Evolutionary conservation across 2,888 invertebrate genomes (phyloP).

Genomic region (Phalera bucephala): DNA sequence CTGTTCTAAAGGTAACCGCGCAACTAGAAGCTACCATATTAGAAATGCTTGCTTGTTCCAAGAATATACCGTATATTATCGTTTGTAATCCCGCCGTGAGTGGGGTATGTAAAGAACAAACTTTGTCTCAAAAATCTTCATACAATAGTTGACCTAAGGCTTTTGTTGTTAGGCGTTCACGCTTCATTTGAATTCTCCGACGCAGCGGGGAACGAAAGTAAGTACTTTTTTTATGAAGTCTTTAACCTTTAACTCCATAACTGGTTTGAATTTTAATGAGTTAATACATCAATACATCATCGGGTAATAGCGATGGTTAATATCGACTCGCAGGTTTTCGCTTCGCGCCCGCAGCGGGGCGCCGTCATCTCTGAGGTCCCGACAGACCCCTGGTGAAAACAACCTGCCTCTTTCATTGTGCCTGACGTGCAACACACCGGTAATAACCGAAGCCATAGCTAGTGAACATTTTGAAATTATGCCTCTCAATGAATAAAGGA

Average conservation of each 20-base stretch:
- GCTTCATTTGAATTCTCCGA: slow-evolving; percentile 59
- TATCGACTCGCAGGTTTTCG: slow-evolving; percentile 65
- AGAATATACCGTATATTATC: no score
- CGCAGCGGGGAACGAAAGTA: slow-evolving; percentile 63
- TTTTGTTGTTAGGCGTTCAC: slow-evolving; percentile 48
- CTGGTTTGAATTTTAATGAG: slow-evolving; percentile 76
- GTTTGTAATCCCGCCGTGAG: no score
- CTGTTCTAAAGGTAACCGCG: slow-evolving; percentile 24
- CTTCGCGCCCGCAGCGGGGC: slow-evolving; percentile 65
- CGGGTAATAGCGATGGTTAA: slow-evolving; percentile 55
- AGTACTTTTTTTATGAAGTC: slow-evolving; percentile 67
- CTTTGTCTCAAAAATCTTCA: slow-evolving; percentile 34
- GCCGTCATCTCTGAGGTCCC: slow-evolving; percentile 53
- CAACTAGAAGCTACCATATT: slow-evolving; percentile 20
- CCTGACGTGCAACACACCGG: slow-evolving; percentile 48
- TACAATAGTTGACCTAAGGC: slow-evolving; percentile 41
- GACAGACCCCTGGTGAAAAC: slow-evolving; percentile 57
- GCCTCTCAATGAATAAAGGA: slow-evolving; percentile 32
- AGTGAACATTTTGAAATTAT: slow-evolving; percentile 44
- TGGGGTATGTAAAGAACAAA: slow-evolving; percentile 26
- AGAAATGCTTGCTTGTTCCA: slow-evolving; percentile 16
- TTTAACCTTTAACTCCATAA: slow-evolving; percentile 72
- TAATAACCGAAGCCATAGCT: slow-evolving; percentile 44
- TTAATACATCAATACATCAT: slow-evolving; percentile 77
- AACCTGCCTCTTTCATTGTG: slow-evolving; percentile 57